Base-by-base conservation (phyloP, 92 coral and sea anemone species). In the Actinernus sp. region DNA sequence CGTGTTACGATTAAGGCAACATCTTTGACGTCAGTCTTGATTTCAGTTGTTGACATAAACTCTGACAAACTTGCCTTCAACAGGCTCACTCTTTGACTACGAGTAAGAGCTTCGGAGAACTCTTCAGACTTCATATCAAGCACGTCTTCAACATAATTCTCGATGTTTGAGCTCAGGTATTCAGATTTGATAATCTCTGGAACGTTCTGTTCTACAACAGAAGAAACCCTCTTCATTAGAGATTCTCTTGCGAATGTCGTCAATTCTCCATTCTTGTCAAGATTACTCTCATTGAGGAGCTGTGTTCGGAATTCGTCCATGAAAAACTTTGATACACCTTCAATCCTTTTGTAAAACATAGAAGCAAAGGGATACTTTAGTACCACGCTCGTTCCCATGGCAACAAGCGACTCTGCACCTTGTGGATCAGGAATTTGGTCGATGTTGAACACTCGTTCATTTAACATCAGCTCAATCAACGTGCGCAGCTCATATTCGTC, bases 391-490 rank as follows among this genome's bases (percentile, higher is more conserved):
- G 29, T 61, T 20, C 83, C 85, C 2, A 45, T 36, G 49, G 82
- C 68, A 21, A 73, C 79, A 37, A 81, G 88, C 2, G 92, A 82
- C 34, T 93, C 98, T 32, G 97, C 74, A 33, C 89, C 98, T 52
- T 73, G 90, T 0, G 82, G 87, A 43, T 86, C 96, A 34, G 97
- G 91, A 39, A 93, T 68, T 17, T 76, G 77, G 6, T 69, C 55
- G 1, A 86, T 61, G 49, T 82, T 44, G 31, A 93, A 55, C 20
- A 90, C 77, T 14, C 70, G 74, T 14, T 60, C 49, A 55, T 77
- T 81, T 25, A 37, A 36, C 44, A 93, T 14, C 70, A 90, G 36
- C 38, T 69, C 37, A 31, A 32, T 51, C 88, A 91, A 89, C 29
- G 77, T 86, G 1, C 52, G 49, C 21, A 75, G 65, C 37, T 66